A percentile compares a stretch with the other conserved stretches of the same genome.
Evolutionary conservation across 2,888 invertebrate genomes (phyloP).

Genomic region (Lasioglossum oenotherae): DNA sequence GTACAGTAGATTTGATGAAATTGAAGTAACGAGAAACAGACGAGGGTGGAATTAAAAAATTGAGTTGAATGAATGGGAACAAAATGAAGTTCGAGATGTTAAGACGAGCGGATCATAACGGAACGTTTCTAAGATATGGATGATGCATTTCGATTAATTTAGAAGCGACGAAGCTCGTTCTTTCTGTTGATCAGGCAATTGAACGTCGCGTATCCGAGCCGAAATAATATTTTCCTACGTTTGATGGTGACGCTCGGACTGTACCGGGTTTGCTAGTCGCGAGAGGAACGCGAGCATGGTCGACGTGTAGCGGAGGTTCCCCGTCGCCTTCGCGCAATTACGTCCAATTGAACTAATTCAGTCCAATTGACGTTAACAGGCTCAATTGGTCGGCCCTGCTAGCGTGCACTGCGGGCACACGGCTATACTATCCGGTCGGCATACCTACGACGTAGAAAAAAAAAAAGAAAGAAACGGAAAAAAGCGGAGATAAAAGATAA

Average conservation of each 20-base stretch:
- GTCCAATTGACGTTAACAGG: slow-evolving; percentile 83
- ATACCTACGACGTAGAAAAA: slow-evolving; percentile 68
- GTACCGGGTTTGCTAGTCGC: slow-evolving; percentile 26
- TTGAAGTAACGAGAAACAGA: not conserved
- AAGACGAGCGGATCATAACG: not conserved
- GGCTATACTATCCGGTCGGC: slow-evolving; percentile 64
- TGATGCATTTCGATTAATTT: not conserved
- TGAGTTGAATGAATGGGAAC: not conserved
- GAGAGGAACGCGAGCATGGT: slow-evolving; percentile 67
- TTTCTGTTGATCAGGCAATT: not conserved
- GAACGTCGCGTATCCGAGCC: not conserved
- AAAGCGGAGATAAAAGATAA: slow-evolving; percentile 12
- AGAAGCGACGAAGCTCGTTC: not conserved
- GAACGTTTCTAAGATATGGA: not conserved
- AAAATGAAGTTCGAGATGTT: too few species aligned
- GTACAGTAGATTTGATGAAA: not conserved
- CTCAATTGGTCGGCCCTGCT: slow-evolving; percentile 79
- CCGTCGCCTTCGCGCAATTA: slow-evolving; percentile 83
- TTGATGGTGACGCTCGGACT: slow-evolving; percentile 14
- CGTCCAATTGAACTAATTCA: slow-evolving; percentile 83
- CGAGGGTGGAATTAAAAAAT: not conserved
- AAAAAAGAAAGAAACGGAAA: slow-evolving; percentile 43
- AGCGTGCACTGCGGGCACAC: slow-evolving; percentile 65
- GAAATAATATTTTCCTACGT: slow-evolving; percentile 6
- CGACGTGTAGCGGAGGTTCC: slow-evolving; percentile 77